Evolutionary conservation across 2,797 vertebrate genomes (phyloP), one percentile per base, ranked within the genome.

Genomic region (Pelodytes ibericus): DNA sequence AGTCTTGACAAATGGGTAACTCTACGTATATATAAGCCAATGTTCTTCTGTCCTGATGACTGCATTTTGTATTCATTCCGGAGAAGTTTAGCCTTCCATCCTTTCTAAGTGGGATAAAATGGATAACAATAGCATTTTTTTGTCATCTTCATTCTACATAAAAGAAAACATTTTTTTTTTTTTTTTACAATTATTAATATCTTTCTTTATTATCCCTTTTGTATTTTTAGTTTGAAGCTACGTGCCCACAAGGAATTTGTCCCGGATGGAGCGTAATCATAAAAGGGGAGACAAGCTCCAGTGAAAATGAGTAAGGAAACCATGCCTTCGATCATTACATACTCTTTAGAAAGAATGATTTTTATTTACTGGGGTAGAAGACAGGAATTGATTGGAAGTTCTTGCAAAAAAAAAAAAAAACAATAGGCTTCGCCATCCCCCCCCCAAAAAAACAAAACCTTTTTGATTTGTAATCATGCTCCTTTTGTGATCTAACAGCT

Each of bases 191-290:
- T n/a, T n/a, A n/a, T n/a, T n/a, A n/a, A n/a, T n/a, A n/a, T n/a
- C n/a, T 26, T 58, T 61, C n/a, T 9, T 10, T 13, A 13, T 33
- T 10, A 24, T 16, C n/a, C n/a, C n/a, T n/a, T 77, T 8, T 58
- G 67, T 0, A 0, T 49, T 0, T 2, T 47, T 81, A 94, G 92
- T 93, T 94, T 0, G 90, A 94, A 86, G 94, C 90, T 18, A 87
- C 87, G 74, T 88, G 86, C 65, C 90, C 90, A 0, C 90, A 90
- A 25, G 92, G 92, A 60, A 82, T 94, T 80, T 92, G 88, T 81
- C 92, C 91, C 0, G 90, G 93, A 74, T 93, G 93, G 92, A 93
- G 88, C 49, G 0, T 92, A 61, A 81, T 87, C 31, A 81, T 92
- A 31, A 91, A 88, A 84, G 92, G 92, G 0, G 85, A 93, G 66